These are phyloP conservation scores for Alcedo quadribrachys DNA, from an alignment of 2,797 vertebrate genomes.

Conservation along the genomic window DNA sequence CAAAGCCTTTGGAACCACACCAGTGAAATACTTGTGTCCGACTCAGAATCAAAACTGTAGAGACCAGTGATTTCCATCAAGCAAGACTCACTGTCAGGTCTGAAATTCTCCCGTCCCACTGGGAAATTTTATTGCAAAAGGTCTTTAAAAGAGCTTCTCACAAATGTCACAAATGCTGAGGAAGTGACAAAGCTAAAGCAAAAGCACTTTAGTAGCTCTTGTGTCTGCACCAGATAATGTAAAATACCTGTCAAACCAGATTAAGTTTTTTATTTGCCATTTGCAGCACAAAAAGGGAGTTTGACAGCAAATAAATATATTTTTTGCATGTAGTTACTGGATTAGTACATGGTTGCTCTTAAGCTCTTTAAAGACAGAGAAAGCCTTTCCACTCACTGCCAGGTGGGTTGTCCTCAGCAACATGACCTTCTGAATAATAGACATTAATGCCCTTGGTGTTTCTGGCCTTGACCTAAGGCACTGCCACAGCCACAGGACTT, in stretches of 20 bases:
- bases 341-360: background rate
- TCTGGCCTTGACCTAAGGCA: background rate
- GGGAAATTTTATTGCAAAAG: slow-evolving; percentile 13
- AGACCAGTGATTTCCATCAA: background rate
- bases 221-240: background rate
- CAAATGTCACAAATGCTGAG: background rate
- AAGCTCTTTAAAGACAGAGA: background rate
- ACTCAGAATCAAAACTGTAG: slow-evolving; percentile 13
- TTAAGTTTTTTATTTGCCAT: background rate
- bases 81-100: background rate
- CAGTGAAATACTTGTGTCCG: slow-evolving; percentile 22
- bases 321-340: background rate
- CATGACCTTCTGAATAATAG: background rate
- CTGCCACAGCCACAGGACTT: background rate
- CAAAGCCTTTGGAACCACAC: slow-evolving; percentile 42
- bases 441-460: background rate
- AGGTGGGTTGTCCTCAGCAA: background rate
- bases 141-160: background rate
- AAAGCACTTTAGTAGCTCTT: background rate
- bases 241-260: background rate
- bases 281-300: background rate
- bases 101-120: slow-evolving; percentile 13
- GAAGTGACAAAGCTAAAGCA: background rate
- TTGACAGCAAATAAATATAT: background rate
- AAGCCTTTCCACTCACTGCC: background rate